phyloP scores from a whole-genome alignment of 2,888 invertebrate genomes.

The Psococerastis gibbosa region DNA sequence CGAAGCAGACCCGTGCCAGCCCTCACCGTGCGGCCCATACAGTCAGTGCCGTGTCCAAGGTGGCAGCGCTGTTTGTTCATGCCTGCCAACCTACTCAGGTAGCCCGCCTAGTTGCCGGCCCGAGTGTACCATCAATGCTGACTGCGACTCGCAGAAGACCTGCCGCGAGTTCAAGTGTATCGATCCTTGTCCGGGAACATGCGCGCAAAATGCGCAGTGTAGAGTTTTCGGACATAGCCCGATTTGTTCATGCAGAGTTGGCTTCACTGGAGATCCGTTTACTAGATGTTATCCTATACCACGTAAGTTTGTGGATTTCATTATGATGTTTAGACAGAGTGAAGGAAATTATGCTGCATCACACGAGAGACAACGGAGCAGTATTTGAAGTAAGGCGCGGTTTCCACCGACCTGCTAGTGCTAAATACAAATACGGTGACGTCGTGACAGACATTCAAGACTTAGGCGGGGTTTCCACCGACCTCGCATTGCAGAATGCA shows the following conservation, averaged over 20 bases:
- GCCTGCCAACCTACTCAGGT: slow-evolving; percentile 25
- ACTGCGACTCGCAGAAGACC: slow-evolving; percentile 42
- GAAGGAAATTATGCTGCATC: slow-evolving; percentile 1
- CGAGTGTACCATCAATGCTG: slow-evolving; percentile 70
- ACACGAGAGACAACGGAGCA: no score
- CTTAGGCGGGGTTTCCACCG: no score
- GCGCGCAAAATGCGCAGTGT: slow-evolving; percentile 46
- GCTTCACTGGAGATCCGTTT: slow-evolving; percentile 45
- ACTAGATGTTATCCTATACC: slow-evolving; percentile 22
- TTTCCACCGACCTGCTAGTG: no score
- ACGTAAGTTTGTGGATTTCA: slow-evolving; percentile 18
- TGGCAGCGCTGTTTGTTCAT: slow-evolving; percentile 22
- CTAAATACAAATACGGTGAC: no score
- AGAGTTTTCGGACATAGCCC: slow-evolving; percentile 50
- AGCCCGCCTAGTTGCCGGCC: slow-evolving; percentile 40
- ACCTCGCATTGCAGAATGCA: no score
- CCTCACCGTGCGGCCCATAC: slow-evolving; percentile 41
- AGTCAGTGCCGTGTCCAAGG: slow-evolving; percentile 34
- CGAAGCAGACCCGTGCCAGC: slow-evolving; percentile 37
- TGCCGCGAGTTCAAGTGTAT: slow-evolving; percentile 47
- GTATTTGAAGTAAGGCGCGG: no score
- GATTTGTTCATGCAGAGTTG: slow-evolving; percentile 47
- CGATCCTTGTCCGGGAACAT: slow-evolving; percentile 49
- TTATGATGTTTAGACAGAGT: background rate
- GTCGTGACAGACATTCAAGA: no score